Evolutionary conservation across 2,113 vertebrate species (phyloP).

Genomic region (Pica pica): DNA sequence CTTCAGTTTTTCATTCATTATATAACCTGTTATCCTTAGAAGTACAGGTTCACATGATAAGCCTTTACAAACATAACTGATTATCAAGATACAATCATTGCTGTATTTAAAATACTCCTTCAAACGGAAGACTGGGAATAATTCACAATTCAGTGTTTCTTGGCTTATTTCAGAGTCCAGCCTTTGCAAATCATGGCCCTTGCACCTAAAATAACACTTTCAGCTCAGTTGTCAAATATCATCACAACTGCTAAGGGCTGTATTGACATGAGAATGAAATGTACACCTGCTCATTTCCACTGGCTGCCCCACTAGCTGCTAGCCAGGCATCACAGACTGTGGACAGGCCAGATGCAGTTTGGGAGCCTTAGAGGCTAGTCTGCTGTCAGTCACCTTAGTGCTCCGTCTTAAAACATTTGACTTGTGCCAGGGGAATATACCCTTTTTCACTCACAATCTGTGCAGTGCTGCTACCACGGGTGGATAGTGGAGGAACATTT

Average conservation of each 20-base stretch:
- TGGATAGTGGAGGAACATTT: neutral
- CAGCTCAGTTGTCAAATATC: neutral
- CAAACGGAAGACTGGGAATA: neutral
- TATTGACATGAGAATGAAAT: rapidly evolving
- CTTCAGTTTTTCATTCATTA: neutral
- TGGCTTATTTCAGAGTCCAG: neutral
- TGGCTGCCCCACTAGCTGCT: neutral
- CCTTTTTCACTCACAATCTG: neutral
- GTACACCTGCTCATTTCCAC: neutral
- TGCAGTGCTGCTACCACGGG: neutral
- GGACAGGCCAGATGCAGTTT: neutral
- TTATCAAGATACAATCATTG: neutral
- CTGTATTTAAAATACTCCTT: neutral
- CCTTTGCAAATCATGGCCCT: neutral
- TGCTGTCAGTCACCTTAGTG: neutral
- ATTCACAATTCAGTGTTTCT: neutral
- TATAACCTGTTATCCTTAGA: neutral
- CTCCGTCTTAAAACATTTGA: neutral
- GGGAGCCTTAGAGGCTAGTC: neutral
- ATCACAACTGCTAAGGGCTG: neutral
- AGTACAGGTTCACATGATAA: neutral
- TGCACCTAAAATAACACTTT: neutral
- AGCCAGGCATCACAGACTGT: neutral
- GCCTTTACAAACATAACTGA: neutral
- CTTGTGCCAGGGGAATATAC: neutral